Evolutionary conservation across 2,797 vertebrate species (phyloP), one percentile per base, ranked within the genome.

Genomic region (Acanthopagrus latus): DNA sequence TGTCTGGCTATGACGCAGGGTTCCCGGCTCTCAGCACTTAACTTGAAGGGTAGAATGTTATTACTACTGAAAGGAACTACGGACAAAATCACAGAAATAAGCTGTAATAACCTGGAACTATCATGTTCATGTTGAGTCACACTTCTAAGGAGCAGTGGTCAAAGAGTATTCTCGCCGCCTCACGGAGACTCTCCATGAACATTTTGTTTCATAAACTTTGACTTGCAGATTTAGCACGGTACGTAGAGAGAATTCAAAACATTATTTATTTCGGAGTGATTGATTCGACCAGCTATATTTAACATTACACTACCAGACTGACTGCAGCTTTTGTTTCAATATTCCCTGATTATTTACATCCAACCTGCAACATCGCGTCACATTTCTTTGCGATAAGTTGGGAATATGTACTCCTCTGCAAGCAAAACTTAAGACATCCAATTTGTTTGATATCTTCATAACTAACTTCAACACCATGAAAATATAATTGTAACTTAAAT

Each of bases 41-140:
- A 46, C 20, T 20, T 33, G 23, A 7, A 21, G 14, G 41, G 4
- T 23, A 23, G 6, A 48, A 7, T 20, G 21, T 21, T 41, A 68
- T 21, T 52, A 52, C 25, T 17, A 44, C 14, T 12, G 17, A 64
- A 10, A 20, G 25, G 41, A 63, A 63, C 2, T 0, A 23, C 23
- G 6, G 43, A 25, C 29, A 56, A 56, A 48, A 69, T 13, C 20
- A 52, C 7, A 62, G 27, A 44, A 76, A 50, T 25, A 43, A 66
- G 7, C 14, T 47, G 9, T 27, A 33, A 56, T 23, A 29, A 17
- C 20, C 7, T 2, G 3, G 11, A 54, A 58, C 46, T 9, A 54
- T 33, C 21, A 46, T 13, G 16, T 71, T 70, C 4, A 33, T 41
- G 29, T 50, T 58, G 44, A 57, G 18, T 43, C 18, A 47, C 47